These are phyloP conservation scores for Python bivittatus DNA, from an alignment of 2,113 vertebrate species.

Conservation along the genomic window DNA sequence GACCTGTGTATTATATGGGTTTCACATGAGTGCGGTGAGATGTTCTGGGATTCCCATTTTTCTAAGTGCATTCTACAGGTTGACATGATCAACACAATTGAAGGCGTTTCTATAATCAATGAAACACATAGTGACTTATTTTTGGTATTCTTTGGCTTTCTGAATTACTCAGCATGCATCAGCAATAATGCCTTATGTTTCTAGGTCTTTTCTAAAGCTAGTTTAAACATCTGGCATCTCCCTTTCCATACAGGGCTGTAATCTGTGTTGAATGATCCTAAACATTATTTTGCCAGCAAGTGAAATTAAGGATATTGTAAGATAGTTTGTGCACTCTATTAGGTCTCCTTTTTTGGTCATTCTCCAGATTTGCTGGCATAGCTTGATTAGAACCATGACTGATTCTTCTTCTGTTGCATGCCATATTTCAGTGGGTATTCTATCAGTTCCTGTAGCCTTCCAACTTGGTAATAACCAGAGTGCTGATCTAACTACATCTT, in stretches of 20 bases:
- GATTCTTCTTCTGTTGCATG: background rate
- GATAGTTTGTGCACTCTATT: background rate
- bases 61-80: background rate
- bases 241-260: background rate
- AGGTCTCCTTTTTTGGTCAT: background rate
- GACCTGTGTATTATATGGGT: background rate
- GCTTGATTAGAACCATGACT: background rate
- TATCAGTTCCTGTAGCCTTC: too few relatives aligned
- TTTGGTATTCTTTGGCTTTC: background rate
- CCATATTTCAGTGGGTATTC: background rate
- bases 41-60: background rate
- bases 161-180: background rate
- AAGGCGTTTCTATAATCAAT: background rate
- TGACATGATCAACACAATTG: background rate
- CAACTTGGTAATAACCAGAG: too few relatives aligned
- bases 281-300: background rate
- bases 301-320: background rate
- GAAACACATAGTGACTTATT: background rate
- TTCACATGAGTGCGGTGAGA: background rate
- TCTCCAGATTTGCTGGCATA: background rate
- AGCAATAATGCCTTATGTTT: background rate
- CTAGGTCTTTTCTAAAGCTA: background rate
- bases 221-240: background rate
- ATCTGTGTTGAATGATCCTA: background rate
- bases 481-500: too few relatives aligned